Conservation (phyloP, 1,140 invertebrate genomes). For the Chrysomallon squamiferum region DNA sequence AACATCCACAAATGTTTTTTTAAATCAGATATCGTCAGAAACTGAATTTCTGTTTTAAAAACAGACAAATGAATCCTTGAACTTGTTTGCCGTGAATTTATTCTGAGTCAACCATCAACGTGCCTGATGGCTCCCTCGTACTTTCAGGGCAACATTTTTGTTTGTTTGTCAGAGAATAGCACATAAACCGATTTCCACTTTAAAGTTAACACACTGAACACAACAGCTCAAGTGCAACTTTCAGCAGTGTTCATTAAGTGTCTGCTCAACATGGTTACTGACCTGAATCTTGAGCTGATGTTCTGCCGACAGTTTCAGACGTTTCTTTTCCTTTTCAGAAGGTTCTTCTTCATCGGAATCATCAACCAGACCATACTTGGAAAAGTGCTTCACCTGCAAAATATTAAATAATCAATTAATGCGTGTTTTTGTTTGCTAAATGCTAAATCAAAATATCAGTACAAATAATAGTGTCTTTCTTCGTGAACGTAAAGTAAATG, state of each 20-base stretch:
- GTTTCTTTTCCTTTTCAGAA: conserved; percentile 51
- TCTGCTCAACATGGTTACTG: conserved; percentile 10
- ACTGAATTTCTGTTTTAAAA: too few relatives aligned
- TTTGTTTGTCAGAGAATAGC: background rate
- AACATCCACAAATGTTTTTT: too few relatives aligned
- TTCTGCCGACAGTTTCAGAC: conserved; percentile 48
- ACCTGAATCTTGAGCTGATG: conserved; percentile 43
- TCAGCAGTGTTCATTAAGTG: conserved; percentile 6
- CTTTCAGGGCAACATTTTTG: background rate
- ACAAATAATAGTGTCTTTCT: background rate
- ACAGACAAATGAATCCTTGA: too few relatives aligned
- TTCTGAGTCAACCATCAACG: background rate
- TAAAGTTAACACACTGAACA: too few relatives aligned
- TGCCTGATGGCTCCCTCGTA: background rate
- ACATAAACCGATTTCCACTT: too few relatives aligned
- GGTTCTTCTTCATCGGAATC: conserved; percentile 83
- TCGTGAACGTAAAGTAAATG: background rate
- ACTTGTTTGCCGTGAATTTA: background rate
- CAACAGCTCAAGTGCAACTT: conserved; percentile 5
- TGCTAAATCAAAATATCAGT: too few relatives aligned
- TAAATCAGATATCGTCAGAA: too few relatives aligned
- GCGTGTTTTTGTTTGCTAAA: too few relatives aligned
- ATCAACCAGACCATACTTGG: conserved; percentile 87
- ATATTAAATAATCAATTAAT: conserved; percentile 8
- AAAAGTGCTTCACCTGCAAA: conserved; percentile 89